Conservation (phyloP, 2,113 vertebrate species). For the Buteo buteo region DNA sequence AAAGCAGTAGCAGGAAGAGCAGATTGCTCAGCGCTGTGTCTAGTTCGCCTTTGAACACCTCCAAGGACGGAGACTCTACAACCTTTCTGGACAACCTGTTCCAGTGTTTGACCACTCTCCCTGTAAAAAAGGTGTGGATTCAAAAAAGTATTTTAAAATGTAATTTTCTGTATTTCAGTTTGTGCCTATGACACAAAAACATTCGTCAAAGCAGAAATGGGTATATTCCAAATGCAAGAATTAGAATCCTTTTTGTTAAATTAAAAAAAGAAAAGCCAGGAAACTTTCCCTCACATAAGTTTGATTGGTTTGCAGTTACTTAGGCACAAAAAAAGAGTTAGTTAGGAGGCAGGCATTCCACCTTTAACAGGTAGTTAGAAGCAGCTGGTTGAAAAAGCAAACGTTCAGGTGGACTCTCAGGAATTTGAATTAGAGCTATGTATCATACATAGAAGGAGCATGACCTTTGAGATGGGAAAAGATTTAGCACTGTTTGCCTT, state of each 20-base stretch:
- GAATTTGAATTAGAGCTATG: background rate
- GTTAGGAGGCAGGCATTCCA: background rate
- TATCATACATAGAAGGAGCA: fast-evolving
- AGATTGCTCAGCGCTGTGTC: fast-evolving
- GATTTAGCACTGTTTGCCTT: background rate
- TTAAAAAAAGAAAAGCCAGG: background rate
- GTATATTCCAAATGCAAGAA: background rate
- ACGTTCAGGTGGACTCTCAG: background rate
- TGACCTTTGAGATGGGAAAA: background rate
- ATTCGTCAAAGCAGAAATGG: background rate
- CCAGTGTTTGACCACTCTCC: background rate
- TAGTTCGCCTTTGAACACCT: background rate
- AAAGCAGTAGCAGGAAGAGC: background rate
- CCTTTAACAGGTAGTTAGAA: background rate
- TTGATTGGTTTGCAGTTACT: background rate
- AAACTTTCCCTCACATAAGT: background rate
- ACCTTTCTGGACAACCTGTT: background rate
- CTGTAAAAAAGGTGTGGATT: background rate
- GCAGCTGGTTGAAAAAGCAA: background rate
- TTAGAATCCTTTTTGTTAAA: background rate
- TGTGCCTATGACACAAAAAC: background rate
- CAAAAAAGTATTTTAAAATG: background rate
- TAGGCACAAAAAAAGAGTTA: background rate
- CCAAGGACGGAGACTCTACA: background rate
- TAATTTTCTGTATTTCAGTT: background rate